Evolutionary conservation across 2,113 vertebrate species (phyloP).

Genomic region (Corythaixoides concolor): DNA sequence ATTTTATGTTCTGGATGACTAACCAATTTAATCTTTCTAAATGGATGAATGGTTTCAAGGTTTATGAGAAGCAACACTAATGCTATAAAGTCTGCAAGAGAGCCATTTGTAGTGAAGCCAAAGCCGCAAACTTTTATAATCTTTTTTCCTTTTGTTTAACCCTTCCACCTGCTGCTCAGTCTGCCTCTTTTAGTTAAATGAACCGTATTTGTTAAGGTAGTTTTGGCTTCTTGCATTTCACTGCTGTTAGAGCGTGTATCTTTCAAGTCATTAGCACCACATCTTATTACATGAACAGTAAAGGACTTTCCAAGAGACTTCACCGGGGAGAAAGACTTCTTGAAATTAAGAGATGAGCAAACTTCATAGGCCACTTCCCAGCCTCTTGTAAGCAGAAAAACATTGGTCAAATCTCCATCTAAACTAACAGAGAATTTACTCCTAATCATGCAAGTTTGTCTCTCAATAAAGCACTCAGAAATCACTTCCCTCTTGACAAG

Average conservation of each 20-base stretch:
- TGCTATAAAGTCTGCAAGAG: conserved; percentile 58
- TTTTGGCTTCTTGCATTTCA: conserved; percentile 29
- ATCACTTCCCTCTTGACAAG: neutral
- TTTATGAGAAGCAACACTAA: conserved; percentile 65
- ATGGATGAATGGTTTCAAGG: conserved; percentile 62
- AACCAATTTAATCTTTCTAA: conserved; percentile 64
- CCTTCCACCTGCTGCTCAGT: conserved; percentile 64
- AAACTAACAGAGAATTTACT: neutral
- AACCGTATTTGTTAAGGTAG: conserved; percentile 24
- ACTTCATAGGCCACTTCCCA: neutral
- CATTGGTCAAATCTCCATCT: neutral
- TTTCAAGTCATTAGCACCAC: neutral
- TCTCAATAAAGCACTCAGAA: neutral
- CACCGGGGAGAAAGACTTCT: neutral
- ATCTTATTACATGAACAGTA: neutral
- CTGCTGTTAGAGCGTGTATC: neutral
- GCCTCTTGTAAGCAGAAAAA: neutral
- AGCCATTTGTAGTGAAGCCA: conserved; percentile 64
- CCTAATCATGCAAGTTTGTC: neutral
- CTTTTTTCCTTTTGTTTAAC: conserved; percentile 65
- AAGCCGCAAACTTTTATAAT: conserved; percentile 62
- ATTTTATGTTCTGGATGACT: conserved; percentile 65
- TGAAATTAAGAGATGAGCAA: neutral
- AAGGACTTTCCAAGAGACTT: neutral
- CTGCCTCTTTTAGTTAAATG: conserved; percentile 46